Conservation (phyloP, 2,888 invertebrate species). For the Notodromas monacha region DNA sequence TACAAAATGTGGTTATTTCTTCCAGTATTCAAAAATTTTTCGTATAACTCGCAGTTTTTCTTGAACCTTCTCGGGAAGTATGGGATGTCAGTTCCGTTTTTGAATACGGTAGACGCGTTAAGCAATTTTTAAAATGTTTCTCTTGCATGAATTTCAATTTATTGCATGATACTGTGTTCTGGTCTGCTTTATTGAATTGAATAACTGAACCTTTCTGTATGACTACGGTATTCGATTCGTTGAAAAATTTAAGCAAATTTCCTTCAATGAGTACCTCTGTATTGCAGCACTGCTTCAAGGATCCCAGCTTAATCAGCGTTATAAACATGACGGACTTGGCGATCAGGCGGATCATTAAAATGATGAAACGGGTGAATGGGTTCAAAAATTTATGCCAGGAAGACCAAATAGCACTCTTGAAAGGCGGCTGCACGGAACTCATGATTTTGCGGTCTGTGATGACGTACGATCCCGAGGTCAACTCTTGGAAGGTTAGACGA, state of each 20-base stretch:
- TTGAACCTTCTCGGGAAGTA: too few species aligned
- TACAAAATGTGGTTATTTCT: too few species aligned
- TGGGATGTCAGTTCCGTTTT: too few species aligned
- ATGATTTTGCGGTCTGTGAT: slow-evolving; percentile 71
- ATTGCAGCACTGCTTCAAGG: slow-evolving; percentile 10
- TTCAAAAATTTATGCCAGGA: slow-evolving; percentile 79
- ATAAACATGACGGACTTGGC: slow-evolving; percentile 72
- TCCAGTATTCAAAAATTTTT: too few species aligned
- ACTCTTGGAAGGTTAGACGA: slow-evolving; percentile 82
- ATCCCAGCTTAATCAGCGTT: slow-evolving; percentile 32
- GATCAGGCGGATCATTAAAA: slow-evolving; percentile 35
- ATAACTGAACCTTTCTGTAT: too few species aligned
- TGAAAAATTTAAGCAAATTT: neutral
- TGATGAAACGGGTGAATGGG: slow-evolving; percentile 27
- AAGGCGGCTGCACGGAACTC: slow-evolving; percentile 84
- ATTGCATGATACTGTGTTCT: too few species aligned
- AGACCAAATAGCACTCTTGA: slow-evolving; percentile 56
- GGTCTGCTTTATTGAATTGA: too few species aligned
- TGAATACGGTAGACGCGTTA: too few species aligned
- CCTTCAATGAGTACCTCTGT: neutral
- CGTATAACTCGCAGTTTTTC: too few species aligned
- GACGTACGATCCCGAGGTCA: slow-evolving; percentile 56
- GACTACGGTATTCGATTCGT: too few species aligned
- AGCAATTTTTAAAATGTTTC: too few species aligned
- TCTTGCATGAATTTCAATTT: too few species aligned